Percentiles rank a stretch among this genome's conserved stretches.
phyloP scores from a whole-genome alignment of 2,113 vertebrate genomes.

The Prochilodus magdalenae region DNA sequence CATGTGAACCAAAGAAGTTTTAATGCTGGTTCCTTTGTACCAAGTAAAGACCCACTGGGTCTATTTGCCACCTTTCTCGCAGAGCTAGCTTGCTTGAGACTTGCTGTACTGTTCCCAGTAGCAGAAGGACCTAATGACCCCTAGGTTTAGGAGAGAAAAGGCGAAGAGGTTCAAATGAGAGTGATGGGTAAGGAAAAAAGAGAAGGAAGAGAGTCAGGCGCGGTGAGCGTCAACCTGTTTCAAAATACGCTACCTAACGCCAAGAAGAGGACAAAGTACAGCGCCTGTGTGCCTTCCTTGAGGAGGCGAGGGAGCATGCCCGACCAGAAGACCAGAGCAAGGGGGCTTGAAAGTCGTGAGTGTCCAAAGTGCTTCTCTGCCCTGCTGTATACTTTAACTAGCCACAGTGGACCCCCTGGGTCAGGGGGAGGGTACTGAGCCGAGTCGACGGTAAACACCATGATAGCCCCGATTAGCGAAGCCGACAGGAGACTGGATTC shows the following conservation, averaged over 20 bases:
- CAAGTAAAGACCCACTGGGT: neutral
- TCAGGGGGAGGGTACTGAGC: conserved; percentile 65
- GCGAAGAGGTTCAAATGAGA: neutral
- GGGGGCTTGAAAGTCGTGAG: too few species aligned
- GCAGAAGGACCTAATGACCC: too few species aligned
- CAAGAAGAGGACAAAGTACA: neutral
- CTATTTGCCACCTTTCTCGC: neutral
- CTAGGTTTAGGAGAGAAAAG: neutral
- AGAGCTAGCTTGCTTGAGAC: too few species aligned
- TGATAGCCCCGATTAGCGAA: conserved; percentile 47
- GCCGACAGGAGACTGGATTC: conserved; percentile 66
- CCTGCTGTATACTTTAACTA: conserved; percentile 60
- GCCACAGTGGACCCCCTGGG: conserved; percentile 63
- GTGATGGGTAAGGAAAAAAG: neutral
- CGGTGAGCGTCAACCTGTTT: conserved; percentile 16
- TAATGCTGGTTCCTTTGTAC: neutral
- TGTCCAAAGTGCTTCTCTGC: conserved; percentile 68
- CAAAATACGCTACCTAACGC: neutral
- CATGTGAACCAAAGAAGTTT: neutral
- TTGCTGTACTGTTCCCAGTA: neutral
- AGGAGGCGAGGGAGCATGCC: too few species aligned
- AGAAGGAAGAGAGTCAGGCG: conserved; percentile 8
- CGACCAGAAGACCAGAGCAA: conserved; percentile 31
- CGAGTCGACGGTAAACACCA: conserved; percentile 72
- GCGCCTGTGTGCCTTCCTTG: neutral